Percentiles rank a stretch among this genome's conserved stretches.
phyloP scores from a whole-genome alignment of 2,888 invertebrate genomes.

The Germaria angustata region DNA sequence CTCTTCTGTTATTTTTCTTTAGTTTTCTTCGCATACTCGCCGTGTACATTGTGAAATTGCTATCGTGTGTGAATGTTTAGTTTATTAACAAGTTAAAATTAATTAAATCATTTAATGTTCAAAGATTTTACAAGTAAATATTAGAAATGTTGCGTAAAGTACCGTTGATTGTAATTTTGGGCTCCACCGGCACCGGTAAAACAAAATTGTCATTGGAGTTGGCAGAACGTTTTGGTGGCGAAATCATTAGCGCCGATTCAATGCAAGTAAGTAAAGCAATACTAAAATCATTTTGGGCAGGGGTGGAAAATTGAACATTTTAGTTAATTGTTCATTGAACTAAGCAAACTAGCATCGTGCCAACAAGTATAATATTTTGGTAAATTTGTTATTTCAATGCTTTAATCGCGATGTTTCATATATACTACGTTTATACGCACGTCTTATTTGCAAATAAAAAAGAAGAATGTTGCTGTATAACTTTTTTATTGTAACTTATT shows the following conservation, averaged over 20 bases:
- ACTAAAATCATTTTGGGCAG: neutral
- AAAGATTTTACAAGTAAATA: neutral
- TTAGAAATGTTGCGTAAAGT: slow-evolving; percentile 80
- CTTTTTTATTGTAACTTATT: too few relatives aligned
- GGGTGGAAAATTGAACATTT: neutral
- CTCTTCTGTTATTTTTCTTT: slow-evolving; percentile 1
- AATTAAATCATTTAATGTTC: slow-evolving; percentile 39
- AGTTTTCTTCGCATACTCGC: slow-evolving; percentile 16
- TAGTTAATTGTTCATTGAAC: too few relatives aligned
- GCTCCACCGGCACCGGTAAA: slow-evolving; percentile 98
- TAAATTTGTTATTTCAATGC: too few relatives aligned
- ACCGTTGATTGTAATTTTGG: slow-evolving; percentile 93
- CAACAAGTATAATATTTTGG: too few relatives aligned
- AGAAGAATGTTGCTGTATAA: too few relatives aligned
- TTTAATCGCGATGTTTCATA: too few relatives aligned
- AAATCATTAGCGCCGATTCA: slow-evolving; percentile 98
- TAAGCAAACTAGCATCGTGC: too few relatives aligned
- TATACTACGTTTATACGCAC: too few relatives aligned
- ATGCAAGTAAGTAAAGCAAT: slow-evolving; percentile 89
- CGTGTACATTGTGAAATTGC: slow-evolving; percentile 9
- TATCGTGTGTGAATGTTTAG: slow-evolving; percentile 35
- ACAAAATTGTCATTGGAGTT: slow-evolving; percentile 96
- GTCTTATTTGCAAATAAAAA: too few relatives aligned
- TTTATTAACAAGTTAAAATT: neutral
- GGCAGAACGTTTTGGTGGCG: slow-evolving; percentile 90